Conservation (phyloP, 2,888 invertebrate genomes). For the Amblyjoppa proteus region DNA sequence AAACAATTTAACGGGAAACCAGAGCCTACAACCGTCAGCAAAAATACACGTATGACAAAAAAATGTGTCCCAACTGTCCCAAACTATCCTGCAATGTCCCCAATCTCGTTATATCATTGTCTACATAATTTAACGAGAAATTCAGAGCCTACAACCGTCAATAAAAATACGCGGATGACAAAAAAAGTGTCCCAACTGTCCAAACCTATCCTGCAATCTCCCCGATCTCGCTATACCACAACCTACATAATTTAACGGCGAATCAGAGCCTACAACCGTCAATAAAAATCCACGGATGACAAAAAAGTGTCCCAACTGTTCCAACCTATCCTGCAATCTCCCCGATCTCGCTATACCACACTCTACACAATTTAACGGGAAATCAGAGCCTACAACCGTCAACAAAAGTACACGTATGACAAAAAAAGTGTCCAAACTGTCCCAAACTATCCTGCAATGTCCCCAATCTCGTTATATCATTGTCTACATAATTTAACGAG, state of each 20-base stretch:
- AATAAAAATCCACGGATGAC: background rate
- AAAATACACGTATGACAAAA: background rate
- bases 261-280: background rate
- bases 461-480: background rate
- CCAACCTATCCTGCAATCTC: background rate
- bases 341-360: background rate
- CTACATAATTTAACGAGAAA: constrained; percentile 26
- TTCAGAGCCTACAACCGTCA: too few relatives aligned
- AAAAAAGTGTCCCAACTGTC: background rate
- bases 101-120: background rate
- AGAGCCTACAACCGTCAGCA: background rate
- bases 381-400: background rate
- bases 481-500: background rate
- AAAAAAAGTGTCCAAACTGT: too few relatives aligned
- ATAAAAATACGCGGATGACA: background rate
- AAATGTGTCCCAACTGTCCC: background rate
- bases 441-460: too few relatives aligned
- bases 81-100: background rate
- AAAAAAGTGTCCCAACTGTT: background rate
- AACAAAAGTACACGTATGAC: too few relatives aligned
- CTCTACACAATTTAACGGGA: background rate
- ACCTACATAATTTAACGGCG: background rate
- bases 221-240: background rate
- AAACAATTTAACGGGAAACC: background rate
- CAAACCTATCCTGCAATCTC: background rate